A percentile compares a stretch with the other conserved stretches of the same genome.
These are phyloP conservation scores for Bovichtus diacanthus DNA, from an alignment of 2,797 vertebrate genomes.

Conservation along the genomic window DNA sequence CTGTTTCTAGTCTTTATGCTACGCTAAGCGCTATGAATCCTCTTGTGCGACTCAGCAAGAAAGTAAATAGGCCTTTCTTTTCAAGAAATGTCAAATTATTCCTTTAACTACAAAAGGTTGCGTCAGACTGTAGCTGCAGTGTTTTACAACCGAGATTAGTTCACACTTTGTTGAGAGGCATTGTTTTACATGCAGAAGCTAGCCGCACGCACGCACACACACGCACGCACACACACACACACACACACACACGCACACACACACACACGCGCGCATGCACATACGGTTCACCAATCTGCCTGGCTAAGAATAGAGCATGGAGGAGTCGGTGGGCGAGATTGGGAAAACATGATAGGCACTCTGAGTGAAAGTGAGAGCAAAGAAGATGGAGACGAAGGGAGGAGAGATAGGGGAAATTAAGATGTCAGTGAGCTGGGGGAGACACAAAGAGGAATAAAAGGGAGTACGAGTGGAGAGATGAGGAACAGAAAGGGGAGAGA, in stretches of 20 bases:
- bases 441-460: constrained; percentile 29
- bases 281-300: constrained; percentile 35
- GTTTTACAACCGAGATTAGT: background rate
- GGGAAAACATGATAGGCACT: constrained; percentile 56
- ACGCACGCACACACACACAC: too few relatives aligned
- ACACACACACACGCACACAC: background rate
- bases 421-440: constrained; percentile 40
- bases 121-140: background rate
- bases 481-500: constrained; percentile 21
- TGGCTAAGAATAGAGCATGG: constrained; percentile 58
- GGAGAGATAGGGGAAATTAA: constrained; percentile 53
- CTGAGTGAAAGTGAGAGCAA: constrained; percentile 48
- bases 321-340: constrained; percentile 43
- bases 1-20: background rate
- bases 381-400: constrained; percentile 50
- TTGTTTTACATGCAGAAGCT: background rate
- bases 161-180: constrained; percentile 4
- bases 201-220: too few relatives aligned
- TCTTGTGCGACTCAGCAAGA: background rate
- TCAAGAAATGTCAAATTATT: background rate
- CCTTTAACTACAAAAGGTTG: background rate
- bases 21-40: background rate
- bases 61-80: background rate
- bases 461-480: constrained; percentile 38
- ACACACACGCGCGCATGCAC: constrained; percentile 7